Base-by-base conservation (phyloP, 2,888 invertebrate species). In the Julus scandinavius region DNA sequence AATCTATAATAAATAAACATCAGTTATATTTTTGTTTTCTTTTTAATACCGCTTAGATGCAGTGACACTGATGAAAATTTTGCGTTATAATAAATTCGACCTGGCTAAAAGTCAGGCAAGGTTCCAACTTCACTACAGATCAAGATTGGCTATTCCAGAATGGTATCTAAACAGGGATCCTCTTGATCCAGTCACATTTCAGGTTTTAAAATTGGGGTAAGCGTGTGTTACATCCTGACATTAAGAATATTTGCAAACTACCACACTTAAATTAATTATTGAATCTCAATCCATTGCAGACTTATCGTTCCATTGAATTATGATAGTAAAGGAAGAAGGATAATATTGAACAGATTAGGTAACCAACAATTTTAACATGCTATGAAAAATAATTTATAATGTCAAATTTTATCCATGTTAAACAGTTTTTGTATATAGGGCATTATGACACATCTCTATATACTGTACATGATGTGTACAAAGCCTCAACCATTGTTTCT, bases 141-240 rank as follows among this genome's bases (percentile, higher is more conserved):
- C 96, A 96, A 94, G 96, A 41, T 94, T 95, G 6, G 96, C 96
- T 0, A 95, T 96, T 54, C 97, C 97, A 0, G 97, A 97, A 91
- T 96, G 97, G 93, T 97, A 96, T 92, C 93, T 94, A 89, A 95
- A 96, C 92, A 94, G 96, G 90, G 96, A 97, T 91, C 94, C 96
- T 89, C 94, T 93, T 13, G 94, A 95, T 85, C 95, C 95, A 0
- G 96, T 96, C 91, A 92, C 49, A 40, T 1, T 29, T 9, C n/a
- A 88, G 41, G 17, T 88, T 13, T 13, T 88, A 29, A 88, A 87
- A 50, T 17, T 50, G 15, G 88, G 88, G 88, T 88, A 38, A 29
- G 38, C n/a, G 7, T 29, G 41, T 29, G 17, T 40, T 2, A 85
- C 11, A n/a, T 85, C 29, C 85, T 7, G n/a, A 2, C 15, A 29